Conservation (phyloP, 92 coral and sea anemone species). For the Phenganax marumi region DNA sequence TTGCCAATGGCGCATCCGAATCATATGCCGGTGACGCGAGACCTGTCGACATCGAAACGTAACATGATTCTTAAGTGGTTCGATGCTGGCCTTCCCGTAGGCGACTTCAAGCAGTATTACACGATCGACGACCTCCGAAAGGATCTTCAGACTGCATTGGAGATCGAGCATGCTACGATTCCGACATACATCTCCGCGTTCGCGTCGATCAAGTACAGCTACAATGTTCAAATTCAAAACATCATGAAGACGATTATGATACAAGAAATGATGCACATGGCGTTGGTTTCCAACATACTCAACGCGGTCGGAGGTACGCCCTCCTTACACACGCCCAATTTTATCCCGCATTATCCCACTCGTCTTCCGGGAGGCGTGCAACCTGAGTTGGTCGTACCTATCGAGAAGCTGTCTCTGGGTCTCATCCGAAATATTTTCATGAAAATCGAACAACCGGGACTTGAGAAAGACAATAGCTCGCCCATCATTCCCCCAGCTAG, state of each 20-base stretch:
- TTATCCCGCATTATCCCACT: slow-evolving; percentile 63
- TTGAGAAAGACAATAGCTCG: too few relatives aligned
- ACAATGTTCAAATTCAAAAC: slow-evolving; percentile 50
- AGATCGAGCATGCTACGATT: slow-evolving; percentile 69
- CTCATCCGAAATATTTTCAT: slow-evolving; percentile 69
- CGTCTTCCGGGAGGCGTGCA: slow-evolving; percentile 79
- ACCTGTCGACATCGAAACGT: slow-evolving; percentile 61
- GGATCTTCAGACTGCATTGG: slow-evolving; percentile 62
- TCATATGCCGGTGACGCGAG: slow-evolving; percentile 75
- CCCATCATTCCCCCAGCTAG: too few relatives aligned
- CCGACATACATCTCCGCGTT: slow-evolving; percentile 68
- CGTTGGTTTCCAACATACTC: slow-evolving; percentile 66
- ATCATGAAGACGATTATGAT: slow-evolving; percentile 54
- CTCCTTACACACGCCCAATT: slow-evolving; percentile 40
- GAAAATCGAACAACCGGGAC: slow-evolving; percentile 53
- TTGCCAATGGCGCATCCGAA: slow-evolving; percentile 53
- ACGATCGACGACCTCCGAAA: not conserved
- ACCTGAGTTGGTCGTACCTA: slow-evolving; percentile 62
- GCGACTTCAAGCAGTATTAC: slow-evolving; percentile 14
- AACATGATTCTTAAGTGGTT: slow-evolving; percentile 67
- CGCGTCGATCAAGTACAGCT: slow-evolving; percentile 64
- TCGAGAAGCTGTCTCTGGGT: slow-evolving; percentile 66
- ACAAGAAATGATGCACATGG: slow-evolving; percentile 75
- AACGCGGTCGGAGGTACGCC: slow-evolving; percentile 77
- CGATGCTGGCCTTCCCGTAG: slow-evolving; percentile 39